Evolutionary conservation across 1,140 invertebrate species (phyloP).

Genomic region (Anastrepha ludens): DNA sequence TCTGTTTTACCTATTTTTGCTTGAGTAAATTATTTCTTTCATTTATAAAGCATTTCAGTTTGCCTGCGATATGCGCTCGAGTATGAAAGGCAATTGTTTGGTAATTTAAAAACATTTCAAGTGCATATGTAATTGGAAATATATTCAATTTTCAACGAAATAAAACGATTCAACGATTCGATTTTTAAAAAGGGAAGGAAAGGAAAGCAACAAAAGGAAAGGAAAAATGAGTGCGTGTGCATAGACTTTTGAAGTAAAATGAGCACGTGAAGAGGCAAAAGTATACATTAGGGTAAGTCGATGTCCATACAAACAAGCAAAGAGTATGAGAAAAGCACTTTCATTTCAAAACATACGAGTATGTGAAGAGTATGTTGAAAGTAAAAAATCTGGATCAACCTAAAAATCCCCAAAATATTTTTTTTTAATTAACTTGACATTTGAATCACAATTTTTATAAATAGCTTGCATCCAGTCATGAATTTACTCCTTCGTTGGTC

Average conservation of each 20-base stretch:
- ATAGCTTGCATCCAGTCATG: too few species aligned
- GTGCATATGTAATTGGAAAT: constrained; percentile 12
- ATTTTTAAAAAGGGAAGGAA: not conserved
- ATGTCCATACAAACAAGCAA: too few species aligned
- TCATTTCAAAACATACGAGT: too few species aligned
- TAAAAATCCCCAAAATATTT: too few species aligned
- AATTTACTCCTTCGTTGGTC: too few species aligned
- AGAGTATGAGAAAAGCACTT: too few species aligned
- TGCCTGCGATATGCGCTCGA: constrained; percentile 13
- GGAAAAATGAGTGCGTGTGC: not conserved
- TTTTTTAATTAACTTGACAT: too few species aligned
- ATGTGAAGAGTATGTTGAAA: too few species aligned
- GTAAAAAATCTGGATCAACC: too few species aligned
- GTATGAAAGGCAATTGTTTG: constrained; percentile 47
- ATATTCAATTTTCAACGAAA: constrained; percentile 32
- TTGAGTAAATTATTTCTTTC: not conserved
- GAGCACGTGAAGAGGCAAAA: not conserved
- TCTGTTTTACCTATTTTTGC: not conserved
- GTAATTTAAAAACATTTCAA: constrained; percentile 35
- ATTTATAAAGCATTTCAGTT: constrained; percentile 32
- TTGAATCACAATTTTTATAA: too few species aligned
- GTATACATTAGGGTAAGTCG: too few species aligned
- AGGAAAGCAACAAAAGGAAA: not conserved
- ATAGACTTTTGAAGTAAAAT: not conserved
- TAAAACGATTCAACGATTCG: not conserved